Base-by-base conservation (phyloP, 1,140 invertebrate species). In the Eumaeus atala region DNA sequence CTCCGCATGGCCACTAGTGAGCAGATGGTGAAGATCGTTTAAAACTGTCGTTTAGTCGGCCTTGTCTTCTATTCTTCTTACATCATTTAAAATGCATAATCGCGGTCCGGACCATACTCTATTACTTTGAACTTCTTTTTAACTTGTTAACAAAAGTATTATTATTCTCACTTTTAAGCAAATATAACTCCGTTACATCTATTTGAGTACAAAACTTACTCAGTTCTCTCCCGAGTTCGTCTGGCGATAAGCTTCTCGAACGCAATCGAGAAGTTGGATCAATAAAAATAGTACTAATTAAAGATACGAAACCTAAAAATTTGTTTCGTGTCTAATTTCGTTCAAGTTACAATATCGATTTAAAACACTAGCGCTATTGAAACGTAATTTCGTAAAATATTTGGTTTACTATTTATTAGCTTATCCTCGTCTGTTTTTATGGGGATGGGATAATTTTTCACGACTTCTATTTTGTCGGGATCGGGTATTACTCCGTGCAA, bases 371-470 rank as follows among this genome's bases (percentile, higher is more conserved):
- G 49, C 53, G 33, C 42, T 36, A 34, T 56, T 48, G 38, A 61
- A 64, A 40, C 53, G 48, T 56, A 58, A 50, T 59, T 61, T 51
- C n/a, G 53, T 44, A 14, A 55, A 53, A 52, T 60, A 52, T 36
- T 56, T 62, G 52, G 60, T 58, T 60, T 52, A 47, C 52, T 58
- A 57, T 50, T 52, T 35, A 37, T 48, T 53, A 51, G 89, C 56
- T 63, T 75, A 90, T 88, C 59, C 28, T 86, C 63, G 50, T 82
- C 79, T 6, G 47, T 3, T 51, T 66, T 81, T 61, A 10, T 37
- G 4, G 54, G 54, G 12, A 2, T 35, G 6, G 54, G 48, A 50
- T 56, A 56, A 16, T 50, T 44, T 18, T 38, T 3, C n/a, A 56
- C 10, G 6, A 35, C 21, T 56, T 40, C 21, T 8, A 51, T 50